These are phyloP conservation scores for Psilanteris sp. DNA, from an alignment of 1,140 invertebrate genomes.

Conservation along the genomic window DNA sequence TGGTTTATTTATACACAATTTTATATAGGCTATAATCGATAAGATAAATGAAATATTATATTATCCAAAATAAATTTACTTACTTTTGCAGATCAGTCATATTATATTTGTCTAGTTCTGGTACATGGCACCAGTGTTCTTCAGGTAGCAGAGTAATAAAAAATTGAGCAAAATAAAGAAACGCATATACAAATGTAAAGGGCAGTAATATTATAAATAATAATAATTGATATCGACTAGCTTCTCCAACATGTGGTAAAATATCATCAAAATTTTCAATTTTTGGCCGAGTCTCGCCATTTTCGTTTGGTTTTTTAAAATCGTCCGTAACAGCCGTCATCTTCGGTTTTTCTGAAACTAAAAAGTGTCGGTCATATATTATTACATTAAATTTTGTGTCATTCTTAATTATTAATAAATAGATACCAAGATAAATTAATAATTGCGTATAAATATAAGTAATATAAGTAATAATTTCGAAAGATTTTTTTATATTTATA, in stretches of 20 bases:
- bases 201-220: slow-evolving; percentile 91
- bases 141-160: slow-evolving; percentile 89
- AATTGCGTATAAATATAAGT: no score
- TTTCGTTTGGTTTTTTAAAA: slow-evolving; percentile 71
- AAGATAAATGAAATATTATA: no score
- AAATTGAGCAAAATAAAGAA: slow-evolving; percentile 92
- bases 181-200: slow-evolving; percentile 91
- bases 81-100: slow-evolving; percentile 75
- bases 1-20: no score
- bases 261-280: slow-evolving; percentile 91
- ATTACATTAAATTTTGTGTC: no score
- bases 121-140: slow-evolving; percentile 88
- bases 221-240: slow-evolving; percentile 92
- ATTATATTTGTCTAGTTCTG: slow-evolving; percentile 81
- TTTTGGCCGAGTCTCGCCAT: slow-evolving; percentile 67
- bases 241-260: slow-evolving; percentile 91
- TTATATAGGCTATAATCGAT: no score
- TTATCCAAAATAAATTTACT: slow-evolving; percentile 13
- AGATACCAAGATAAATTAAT: no score
- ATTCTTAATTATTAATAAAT: no score
- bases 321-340: slow-evolving; percentile 74
- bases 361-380: no score
- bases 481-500: no score
- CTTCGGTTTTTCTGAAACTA: slow-evolving; percentile 59
- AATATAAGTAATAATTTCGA: no score